phyloP scores from a whole-genome alignment of 2,888 invertebrate genomes.

The Himalopsyche anomala region DNA sequence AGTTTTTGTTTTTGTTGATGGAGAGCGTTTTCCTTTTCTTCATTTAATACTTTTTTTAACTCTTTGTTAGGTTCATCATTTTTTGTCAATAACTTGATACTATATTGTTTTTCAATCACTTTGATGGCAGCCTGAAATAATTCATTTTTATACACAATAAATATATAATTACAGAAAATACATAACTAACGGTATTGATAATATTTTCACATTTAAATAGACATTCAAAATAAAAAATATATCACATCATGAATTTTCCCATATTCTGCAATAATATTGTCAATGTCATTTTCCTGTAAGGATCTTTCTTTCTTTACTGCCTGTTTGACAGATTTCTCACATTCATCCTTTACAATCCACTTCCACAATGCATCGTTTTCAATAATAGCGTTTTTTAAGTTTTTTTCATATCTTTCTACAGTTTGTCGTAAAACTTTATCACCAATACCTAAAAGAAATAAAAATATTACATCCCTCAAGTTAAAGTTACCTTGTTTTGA shows the following conservation, averaged over 20 bases:
- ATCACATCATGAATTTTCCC: conserved; percentile 54
- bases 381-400: conserved; percentile 50
- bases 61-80: neutral
- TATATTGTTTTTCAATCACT: neutral
- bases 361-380: conserved; percentile 57
- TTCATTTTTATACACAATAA: neutral
- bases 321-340: conserved; percentile 53
- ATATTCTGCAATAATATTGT: conserved; percentile 48
- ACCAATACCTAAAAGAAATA: conserved; percentile 51
- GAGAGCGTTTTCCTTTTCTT: conserved; percentile 27
- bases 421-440: conserved; percentile 43
- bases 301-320: conserved; percentile 54
- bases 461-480: neutral
- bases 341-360: conserved; percentile 53
- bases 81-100: neutral
- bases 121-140: conserved; percentile 24
- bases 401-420: conserved; percentile 47
- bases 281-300: conserved; percentile 46
- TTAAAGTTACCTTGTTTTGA: too few species aligned
- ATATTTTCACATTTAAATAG: neutral
- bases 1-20: neutral
- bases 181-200: neutral
- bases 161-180: neutral
- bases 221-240: neutral
- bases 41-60: neutral